These are phyloP conservation scores for Psittacula echo DNA, from an alignment of 2,797 vertebrate genomes.

Conservation along the genomic window DNA sequence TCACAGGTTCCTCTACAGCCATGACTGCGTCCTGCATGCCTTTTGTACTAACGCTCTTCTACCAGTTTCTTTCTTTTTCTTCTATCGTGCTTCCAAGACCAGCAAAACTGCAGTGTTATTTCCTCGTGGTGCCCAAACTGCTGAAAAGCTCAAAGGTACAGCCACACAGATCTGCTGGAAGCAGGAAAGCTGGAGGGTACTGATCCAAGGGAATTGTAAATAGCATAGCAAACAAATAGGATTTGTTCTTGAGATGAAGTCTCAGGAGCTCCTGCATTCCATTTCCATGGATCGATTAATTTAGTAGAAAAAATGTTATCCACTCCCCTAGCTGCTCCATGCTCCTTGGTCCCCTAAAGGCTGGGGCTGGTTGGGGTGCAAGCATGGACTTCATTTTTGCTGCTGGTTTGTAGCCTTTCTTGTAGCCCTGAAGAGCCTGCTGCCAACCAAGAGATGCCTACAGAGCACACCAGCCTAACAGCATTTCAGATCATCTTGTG, in stretches of 20 bases:
- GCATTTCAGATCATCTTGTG: not conserved
- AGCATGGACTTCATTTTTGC: not conserved
- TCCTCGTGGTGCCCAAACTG: not conserved
- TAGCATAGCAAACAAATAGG: not conserved
- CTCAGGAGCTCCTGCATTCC: not conserved
- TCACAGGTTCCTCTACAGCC: not conserved
- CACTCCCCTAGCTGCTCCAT: not conserved
- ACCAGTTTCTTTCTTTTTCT: not conserved
- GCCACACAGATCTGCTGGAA: not conserved
- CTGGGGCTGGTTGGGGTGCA: not conserved
- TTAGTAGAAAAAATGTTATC: not conserved
- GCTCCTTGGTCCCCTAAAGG: not conserved
- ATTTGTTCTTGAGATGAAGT: not conserved
- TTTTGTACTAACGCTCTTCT: not conserved
- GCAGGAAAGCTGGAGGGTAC: not conserved
- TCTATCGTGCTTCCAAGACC: not conserved
- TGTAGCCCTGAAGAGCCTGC: not conserved
- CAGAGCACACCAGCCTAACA: not conserved
- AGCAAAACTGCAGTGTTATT: not conserved
- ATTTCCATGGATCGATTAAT: not conserved
- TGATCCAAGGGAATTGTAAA: not conserved
- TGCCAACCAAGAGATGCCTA: not conserved
- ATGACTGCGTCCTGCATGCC: not conserved
- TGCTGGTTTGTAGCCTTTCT: not conserved
- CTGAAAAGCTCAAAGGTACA: not conserved